Evolutionary conservation across 2,113 vertebrate species (phyloP).

Genomic region (human): GRCh38 chr3:148084001-148084500

Average conservation of each 20-base stretch:
- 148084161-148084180: constrained; percentile 94
- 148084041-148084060: constrained; percentile 99
- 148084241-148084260: constrained; percentile 99
- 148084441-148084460: constrained; percentile 63
- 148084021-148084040: constrained; percentile 99
- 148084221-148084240: constrained; percentile 99
- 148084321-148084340: constrained; percentile 83
- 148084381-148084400: constrained; percentile 12
- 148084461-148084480: constrained; percentile 66
- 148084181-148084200: constrained; percentile 95
- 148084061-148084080: constrained; percentile 99
- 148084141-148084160: constrained; percentile 99
- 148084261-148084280: constrained; percentile 99
- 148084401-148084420: not conserved
- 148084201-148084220: constrained; percentile 98
- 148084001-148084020: constrained; percentile 94
- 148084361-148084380: not conserved
- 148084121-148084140: constrained; percentile 98
- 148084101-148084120: constrained; percentile 99
- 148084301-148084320: constrained; percentile 81
- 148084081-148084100: constrained; percentile 99
- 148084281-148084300: constrained; percentile 91
- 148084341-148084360: constrained; percentile 34
- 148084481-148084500: constrained; percentile 57
- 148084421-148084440: constrained; percentile 11